Percentiles rank a stretch among this genome's conserved stretches.
These are phyloP conservation scores for Sesamia nonagrioides DNA, from an alignment of 1,140 invertebrate genomes.

Conservation along the genomic window DNA sequence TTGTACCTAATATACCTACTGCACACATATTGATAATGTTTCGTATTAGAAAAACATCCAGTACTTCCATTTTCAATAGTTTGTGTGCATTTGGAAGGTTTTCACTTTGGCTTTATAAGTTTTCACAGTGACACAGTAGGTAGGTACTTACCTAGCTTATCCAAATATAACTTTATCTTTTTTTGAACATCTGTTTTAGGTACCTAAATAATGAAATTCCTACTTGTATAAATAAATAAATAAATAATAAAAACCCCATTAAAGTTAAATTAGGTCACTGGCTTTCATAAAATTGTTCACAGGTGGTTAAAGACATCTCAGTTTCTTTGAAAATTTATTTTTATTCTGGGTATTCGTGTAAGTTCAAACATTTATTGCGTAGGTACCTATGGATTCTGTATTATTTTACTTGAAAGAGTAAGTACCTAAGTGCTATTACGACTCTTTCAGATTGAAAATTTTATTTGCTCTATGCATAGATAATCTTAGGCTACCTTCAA, in stretches of 20 bases:
- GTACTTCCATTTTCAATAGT: neutral
- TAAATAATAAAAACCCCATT: neutral
- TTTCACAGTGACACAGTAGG: too few relatives aligned
- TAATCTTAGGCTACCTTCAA: too few relatives aligned
- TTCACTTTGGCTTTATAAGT: too few relatives aligned
- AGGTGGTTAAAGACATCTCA: neutral
- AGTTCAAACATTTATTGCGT: neutral
- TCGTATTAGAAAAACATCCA: neutral
- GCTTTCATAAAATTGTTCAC: constrained; percentile 1
- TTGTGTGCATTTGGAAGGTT: too few relatives aligned
- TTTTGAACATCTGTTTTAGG: too few relatives aligned
- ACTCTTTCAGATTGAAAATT: neutral
- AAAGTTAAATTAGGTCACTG: neutral
- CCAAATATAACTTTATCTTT: too few relatives aligned
- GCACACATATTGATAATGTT: neutral
- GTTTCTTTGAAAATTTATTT: neutral
- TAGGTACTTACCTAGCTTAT: too few relatives aligned
- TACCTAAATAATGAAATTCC: neutral
- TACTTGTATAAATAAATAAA: neutral
- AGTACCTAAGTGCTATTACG: neutral
- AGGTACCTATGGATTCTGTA: neutral
- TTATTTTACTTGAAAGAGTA: neutral
- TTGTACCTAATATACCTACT: neutral
- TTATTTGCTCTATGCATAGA: too few relatives aligned
- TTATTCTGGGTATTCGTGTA: neutral